Conservation (phyloP, 2,113 vertebrate genomes). For the Saiga tatarica region DNA sequence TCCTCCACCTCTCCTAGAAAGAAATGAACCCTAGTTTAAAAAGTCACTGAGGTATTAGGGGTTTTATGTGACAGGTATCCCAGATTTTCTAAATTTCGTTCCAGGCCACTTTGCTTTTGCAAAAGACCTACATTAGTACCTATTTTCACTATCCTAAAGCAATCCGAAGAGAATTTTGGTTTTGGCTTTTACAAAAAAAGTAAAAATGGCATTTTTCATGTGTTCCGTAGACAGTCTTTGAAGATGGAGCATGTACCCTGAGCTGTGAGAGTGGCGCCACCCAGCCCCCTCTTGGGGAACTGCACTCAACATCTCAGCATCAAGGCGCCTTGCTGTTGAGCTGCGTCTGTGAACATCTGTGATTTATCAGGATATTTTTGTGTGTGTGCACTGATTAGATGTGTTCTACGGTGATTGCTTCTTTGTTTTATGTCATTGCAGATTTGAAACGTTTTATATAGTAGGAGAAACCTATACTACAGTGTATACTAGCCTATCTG, state of each 20-base stretch:
- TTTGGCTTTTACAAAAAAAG: background rate
- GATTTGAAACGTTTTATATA: background rate
- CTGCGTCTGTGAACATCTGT: background rate
- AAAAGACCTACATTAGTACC: background rate
- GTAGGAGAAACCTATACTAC: background rate
- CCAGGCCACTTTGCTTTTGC: background rate
- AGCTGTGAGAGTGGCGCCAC: background rate
- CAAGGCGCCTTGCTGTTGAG: background rate
- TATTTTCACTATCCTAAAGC: background rate
- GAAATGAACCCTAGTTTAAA: background rate
- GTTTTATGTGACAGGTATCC: background rate
- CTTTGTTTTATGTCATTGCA: background rate
- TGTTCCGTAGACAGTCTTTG: background rate
- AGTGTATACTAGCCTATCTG: background rate
- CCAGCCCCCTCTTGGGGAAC: background rate
- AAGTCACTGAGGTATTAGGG: background rate
- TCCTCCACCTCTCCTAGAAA: background rate
- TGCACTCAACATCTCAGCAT: background rate
- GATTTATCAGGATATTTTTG: background rate
- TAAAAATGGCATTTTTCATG: background rate
- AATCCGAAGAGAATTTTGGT: background rate
- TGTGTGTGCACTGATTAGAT: background rate
- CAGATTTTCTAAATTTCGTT: background rate
- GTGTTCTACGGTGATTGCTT: background rate
- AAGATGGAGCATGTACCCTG: background rate